Percentiles rank a stretch among this genome's conserved stretches.
Conservation (phyloP, 2,888 invertebrate genomes). For the Unio pictorum region DNA sequence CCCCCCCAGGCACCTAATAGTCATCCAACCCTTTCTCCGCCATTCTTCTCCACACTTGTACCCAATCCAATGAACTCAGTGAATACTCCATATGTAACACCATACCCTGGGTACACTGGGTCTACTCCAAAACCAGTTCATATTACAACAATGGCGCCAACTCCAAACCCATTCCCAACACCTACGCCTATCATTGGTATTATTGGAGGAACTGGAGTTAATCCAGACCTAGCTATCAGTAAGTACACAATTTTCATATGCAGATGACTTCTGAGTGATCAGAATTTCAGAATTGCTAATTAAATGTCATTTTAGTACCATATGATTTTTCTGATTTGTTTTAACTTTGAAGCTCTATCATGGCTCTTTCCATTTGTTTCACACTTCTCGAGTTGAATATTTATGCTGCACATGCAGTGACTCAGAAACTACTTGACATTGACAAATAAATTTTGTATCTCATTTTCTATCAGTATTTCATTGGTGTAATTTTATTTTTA, state of each 20-base stretch:
- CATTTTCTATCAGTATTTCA: too few species aligned
- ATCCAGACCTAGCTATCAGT: constrained; percentile 30
- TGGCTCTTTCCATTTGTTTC: too few species aligned
- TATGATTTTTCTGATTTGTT: too few species aligned
- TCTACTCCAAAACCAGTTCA: too few species aligned
- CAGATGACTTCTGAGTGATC: neutral
- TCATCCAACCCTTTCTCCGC: constrained; percentile 13
- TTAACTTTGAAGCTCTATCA: too few species aligned
- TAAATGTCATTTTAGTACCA: too few species aligned
- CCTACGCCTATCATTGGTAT: constrained; percentile 41
- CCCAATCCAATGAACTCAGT: constrained; percentile 25
- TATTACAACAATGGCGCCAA: constrained; percentile 19
- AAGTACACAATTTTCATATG: neutral
- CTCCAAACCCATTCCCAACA: constrained; percentile 25
- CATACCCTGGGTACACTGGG: neutral
- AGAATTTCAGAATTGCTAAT: neutral
- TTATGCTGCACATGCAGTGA: too few species aligned
- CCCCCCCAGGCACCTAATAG: constrained; percentile 10
- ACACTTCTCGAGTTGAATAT: too few species aligned
- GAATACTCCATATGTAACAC: constrained; percentile 11
- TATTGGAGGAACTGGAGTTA: constrained; percentile 39
- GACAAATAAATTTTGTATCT: too few species aligned
- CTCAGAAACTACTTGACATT: too few species aligned
- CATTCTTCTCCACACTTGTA: constrained; percentile 21
- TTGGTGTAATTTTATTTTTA: too few species aligned